These are phyloP conservation scores for Colinus virginianus DNA, from an alignment of 2,113 vertebrate genomes.

Conservation along the genomic window DNA sequence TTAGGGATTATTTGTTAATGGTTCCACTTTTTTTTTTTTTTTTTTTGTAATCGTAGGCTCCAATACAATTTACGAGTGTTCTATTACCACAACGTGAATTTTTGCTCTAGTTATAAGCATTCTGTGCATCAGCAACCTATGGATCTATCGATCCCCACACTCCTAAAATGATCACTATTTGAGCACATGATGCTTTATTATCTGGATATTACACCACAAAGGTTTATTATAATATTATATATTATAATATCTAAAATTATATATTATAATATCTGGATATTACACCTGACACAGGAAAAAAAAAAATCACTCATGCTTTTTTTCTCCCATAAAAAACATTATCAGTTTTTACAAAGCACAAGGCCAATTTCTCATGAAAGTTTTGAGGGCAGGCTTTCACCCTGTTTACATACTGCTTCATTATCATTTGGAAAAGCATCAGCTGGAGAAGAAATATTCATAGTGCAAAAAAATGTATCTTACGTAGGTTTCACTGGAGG, in stretches of 20 bases:
- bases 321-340: not conserved
- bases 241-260: too few species aligned
- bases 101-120: not conserved
- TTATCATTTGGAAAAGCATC: not conserved
- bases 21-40: not conserved
- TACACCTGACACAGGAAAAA: not conserved
- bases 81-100: not conserved
- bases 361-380: not conserved
- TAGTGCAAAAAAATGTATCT: conserved; percentile 47
- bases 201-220: not conserved
- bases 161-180: not conserved
- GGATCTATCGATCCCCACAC: not conserved
- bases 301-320: not conserved
- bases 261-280: accelerated
- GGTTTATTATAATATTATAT: too few species aligned
- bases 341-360: not conserved
- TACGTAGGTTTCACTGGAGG: conserved; percentile 90
- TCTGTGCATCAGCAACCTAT: not conserved
- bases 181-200: not conserved
- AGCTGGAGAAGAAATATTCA: not conserved
- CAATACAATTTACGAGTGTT: not conserved
- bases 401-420: not conserved
- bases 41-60: not conserved
- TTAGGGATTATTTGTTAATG: not conserved
- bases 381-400: not conserved